Evolutionary conservation across 2,888 invertebrate species (phyloP), one percentile per base, ranked within the genome.

Genomic region (Ditula angustiorana): DNA sequence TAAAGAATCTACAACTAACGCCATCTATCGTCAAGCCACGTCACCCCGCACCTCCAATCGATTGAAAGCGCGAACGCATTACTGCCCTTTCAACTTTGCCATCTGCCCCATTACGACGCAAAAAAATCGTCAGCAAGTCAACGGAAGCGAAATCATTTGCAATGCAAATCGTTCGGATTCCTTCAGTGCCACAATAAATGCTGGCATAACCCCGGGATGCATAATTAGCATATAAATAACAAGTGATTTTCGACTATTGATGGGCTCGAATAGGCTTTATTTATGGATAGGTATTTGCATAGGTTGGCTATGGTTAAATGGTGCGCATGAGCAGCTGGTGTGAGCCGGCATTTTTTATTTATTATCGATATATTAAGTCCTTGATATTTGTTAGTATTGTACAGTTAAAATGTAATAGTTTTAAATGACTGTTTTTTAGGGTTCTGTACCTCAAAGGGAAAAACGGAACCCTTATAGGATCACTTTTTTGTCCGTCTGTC

Each of bases 151-250:
- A 59, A 78, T 82, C 74, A 77, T 90, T 87, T 87, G 88, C 88
- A 90, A 77, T 90, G 84, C 89, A 88, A 91, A 92, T 92, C 70
- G 74, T 66, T 74, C 69, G 78, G 78, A 84, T 84, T 87, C 84
- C 87, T 86, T 79, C 87, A 86, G 83, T 85, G 88, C 88, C 87
- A 88, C 80, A 74, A 68, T 52, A 61, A 49, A 60, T 59, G 68
- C 69, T 67, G 64, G 59, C 61, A 58, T 67, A 65, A 47, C 57
- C 59, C 44, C 35, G 57, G 50, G 56, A 30, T 50, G 21, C 21
- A 33, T 37, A 71, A 90, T 92, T 91, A 80, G 73, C 90, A 92
- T 92, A 88, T 90, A 89, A 91, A 92, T 91, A 90, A 86, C 82
- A 80, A 85, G 82, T 87, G 87, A 85, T 90, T 87, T 82, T 80